Percentiles rank a stretch among this genome's conserved stretches.
Evolutionary conservation across 2,888 invertebrate species (phyloP).

Genomic region (Drosophila flavopinicola): DNA sequence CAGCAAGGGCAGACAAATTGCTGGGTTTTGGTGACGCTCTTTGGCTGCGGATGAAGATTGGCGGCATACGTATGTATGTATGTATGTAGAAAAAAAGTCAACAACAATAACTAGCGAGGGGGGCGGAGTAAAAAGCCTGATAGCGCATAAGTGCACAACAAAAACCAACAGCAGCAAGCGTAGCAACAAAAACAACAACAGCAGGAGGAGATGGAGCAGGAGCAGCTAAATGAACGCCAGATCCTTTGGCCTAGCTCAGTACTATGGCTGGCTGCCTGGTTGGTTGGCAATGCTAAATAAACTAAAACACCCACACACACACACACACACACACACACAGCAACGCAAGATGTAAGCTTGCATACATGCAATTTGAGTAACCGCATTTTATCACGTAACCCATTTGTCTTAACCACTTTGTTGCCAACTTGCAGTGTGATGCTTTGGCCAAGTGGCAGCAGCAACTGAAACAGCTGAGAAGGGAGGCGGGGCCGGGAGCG

Average conservation of each 20-base stretch:
- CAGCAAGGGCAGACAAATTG: slow-evolving; percentile 55
- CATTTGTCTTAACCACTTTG: slow-evolving; percentile 83
- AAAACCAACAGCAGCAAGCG: slow-evolving; percentile 34
- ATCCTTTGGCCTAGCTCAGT: slow-evolving; percentile 59
- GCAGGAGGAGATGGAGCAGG: slow-evolving; percentile 30
- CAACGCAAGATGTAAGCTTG: slow-evolving; percentile 67
- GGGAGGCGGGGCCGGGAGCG: background rate
- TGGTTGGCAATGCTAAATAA: slow-evolving; percentile 67
- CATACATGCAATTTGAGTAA: slow-evolving; percentile 82
- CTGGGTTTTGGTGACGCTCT: slow-evolving; percentile 32
- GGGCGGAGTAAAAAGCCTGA: slow-evolving; percentile 58
- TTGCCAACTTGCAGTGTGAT: slow-evolving; percentile 78
- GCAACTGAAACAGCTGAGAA: slow-evolving; percentile 50
- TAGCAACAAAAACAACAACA: slow-evolving; percentile 41
- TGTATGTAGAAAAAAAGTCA: slow-evolving; percentile 29
- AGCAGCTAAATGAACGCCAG: slow-evolving; percentile 58
- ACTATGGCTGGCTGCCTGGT: slow-evolving; percentile 42
- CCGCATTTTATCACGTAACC: slow-evolving; percentile 83
- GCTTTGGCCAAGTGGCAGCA: slow-evolving; percentile 72
- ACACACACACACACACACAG: slow-evolving; percentile 27
- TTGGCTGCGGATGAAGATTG: slow-evolving; percentile 57
- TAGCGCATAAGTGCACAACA: slow-evolving; percentile 75
- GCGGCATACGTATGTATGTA: slow-evolving; percentile 33
- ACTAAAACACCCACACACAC: slow-evolving; percentile 47
- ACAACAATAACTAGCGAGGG: slow-evolving; percentile 48